Evolutionary conservation across 2,888 invertebrate genomes (phyloP).

Genomic region (Andrena chrysosceles): DNA sequence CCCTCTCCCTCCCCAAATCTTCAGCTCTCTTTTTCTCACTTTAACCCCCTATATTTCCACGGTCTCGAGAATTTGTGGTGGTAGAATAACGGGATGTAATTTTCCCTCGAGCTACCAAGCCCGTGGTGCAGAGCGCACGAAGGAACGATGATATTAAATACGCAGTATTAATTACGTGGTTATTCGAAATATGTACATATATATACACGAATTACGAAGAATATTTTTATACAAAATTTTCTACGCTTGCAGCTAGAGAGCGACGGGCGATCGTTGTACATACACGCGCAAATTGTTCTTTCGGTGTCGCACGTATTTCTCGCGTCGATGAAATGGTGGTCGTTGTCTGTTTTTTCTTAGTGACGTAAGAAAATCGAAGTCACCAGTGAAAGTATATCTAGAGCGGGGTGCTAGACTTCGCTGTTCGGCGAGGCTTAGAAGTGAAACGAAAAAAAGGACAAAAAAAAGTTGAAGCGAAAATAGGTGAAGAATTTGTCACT

Average conservation of each 20-base stretch:
- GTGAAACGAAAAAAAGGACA: slow-evolving; percentile 20
- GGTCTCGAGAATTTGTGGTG: slow-evolving; percentile 59
- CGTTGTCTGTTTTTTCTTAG: slow-evolving; percentile 66
- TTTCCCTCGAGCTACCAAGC: slow-evolving; percentile 75
- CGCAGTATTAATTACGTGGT: slow-evolving; percentile 83
- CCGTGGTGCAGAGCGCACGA: slow-evolving; percentile 77
- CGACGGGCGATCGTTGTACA: slow-evolving; percentile 77
- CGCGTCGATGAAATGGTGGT: slow-evolving; percentile 56
- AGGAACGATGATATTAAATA: slow-evolving; percentile 80
- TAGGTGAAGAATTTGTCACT: slow-evolving; percentile 41
- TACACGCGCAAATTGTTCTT: slow-evolving; percentile 72
- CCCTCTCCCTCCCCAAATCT: slow-evolving; percentile 19
- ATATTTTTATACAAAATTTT: slow-evolving; percentile 85
- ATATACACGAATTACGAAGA: slow-evolving; percentile 76
- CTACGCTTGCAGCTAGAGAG: slow-evolving; percentile 76
- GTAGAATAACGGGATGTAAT: slow-evolving; percentile 57
- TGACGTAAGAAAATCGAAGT: slow-evolving; percentile 54
- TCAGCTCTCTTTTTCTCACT: slow-evolving; percentile 39
- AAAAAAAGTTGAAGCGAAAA: too few species aligned
- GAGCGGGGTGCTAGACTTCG: slow-evolving; percentile 58
- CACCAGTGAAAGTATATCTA: slow-evolving; percentile 62
- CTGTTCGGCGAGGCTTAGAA: slow-evolving; percentile 56
- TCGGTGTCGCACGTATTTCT: slow-evolving; percentile 65
- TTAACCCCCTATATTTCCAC: slow-evolving; percentile 42
- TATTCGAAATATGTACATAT: slow-evolving; percentile 80